phyloP scores from a whole-genome alignment of 92 coral and sea anemone genomes.

The Epizoanthus stellaris region DNA sequence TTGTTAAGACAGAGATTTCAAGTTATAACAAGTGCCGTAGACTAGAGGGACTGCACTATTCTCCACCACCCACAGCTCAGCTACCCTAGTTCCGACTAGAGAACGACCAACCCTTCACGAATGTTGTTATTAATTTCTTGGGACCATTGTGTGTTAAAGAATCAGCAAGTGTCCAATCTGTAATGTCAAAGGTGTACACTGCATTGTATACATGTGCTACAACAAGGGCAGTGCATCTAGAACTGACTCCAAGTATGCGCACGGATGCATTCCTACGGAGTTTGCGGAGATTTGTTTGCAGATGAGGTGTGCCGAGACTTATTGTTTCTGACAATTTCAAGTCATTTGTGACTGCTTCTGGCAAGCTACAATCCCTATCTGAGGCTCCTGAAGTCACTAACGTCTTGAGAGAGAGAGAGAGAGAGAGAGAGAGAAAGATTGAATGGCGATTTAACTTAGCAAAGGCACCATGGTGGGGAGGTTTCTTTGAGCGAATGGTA shows the following conservation, averaged over 20 bases:
- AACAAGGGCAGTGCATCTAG: slow-evolving; percentile 30
- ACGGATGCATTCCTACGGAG: slow-evolving; percentile 5
- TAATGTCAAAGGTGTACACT: slow-evolving; percentile 42
- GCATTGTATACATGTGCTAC: slow-evolving; percentile 55
- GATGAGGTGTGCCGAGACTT: slow-evolving; percentile 11
- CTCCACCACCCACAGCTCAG: slow-evolving; percentile 37
- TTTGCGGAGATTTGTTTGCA: slow-evolving; percentile 5
- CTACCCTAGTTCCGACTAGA: slow-evolving; percentile 46
- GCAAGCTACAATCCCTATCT: neutral
- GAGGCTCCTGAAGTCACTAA: neutral
- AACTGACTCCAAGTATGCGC: slow-evolving; percentile 21
- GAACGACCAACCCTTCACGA: slow-evolving; percentile 48
- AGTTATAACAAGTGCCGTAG: slow-evolving; percentile 13
- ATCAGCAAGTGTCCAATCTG: slow-evolving; percentile 33
- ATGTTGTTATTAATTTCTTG: slow-evolving; percentile 55
- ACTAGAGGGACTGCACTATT: slow-evolving; percentile 34
- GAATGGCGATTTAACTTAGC: slow-evolving; percentile 5
- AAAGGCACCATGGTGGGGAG: slow-evolving; percentile 7
- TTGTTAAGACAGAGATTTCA: slow-evolving; percentile 39
- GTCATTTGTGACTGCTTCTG: slow-evolving; percentile 25
- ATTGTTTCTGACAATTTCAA: slow-evolving; percentile 13
- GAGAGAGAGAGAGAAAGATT: neutral
- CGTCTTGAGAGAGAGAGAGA: slow-evolving; percentile 9
- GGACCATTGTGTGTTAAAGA: slow-evolving; percentile 55
- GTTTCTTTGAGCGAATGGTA: slow-evolving; percentile 20